A percentile compares a stretch with the other conserved stretches of the same genome.
phyloP scores from a whole-genome alignment of 2,797 vertebrate genomes.

The Limnodromus scolopaceus region DNA sequence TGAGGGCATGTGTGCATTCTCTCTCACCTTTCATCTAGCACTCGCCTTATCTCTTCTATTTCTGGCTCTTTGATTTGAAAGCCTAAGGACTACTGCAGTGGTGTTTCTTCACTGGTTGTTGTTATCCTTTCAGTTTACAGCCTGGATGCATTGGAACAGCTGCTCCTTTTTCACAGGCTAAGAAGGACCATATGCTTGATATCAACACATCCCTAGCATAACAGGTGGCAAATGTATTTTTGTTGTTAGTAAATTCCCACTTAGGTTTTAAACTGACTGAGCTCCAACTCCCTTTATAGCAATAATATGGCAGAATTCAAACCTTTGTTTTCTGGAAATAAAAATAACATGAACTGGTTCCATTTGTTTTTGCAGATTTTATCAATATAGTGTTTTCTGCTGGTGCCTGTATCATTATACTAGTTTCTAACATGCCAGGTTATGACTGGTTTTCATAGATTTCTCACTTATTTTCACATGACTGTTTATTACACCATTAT shows the following conservation, averaged over 20 bases:
- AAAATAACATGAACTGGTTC: background rate
- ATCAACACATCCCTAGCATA: background rate
- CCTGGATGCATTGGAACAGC: background rate
- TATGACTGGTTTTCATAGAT: background rate
- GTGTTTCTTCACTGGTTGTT: conserved; percentile 19
- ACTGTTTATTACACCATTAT: background rate
- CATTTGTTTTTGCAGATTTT: background rate
- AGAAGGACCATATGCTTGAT: background rate
- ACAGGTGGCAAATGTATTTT: conserved; percentile 9
- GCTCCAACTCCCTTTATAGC: background rate
- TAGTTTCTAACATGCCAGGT: background rate
- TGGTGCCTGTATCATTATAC: background rate
- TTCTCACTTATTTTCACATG: background rate
- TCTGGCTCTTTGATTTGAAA: background rate
- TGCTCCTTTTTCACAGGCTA: conserved; percentile 25
- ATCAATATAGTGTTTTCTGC: background rate
- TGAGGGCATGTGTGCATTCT: background rate
- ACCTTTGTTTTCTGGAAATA: background rate
- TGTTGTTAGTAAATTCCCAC: conserved; percentile 26
- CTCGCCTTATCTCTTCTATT: background rate
- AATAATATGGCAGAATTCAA: background rate
- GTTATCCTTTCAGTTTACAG: conserved; percentile 10
- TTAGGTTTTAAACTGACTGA: conserved; percentile 19
- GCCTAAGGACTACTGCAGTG: background rate
- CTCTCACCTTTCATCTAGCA: conserved; percentile 15